These are phyloP conservation scores for Erpobdella octoculata DNA, from an alignment of 2,888 invertebrate species.

Conservation along the genomic window DNA sequence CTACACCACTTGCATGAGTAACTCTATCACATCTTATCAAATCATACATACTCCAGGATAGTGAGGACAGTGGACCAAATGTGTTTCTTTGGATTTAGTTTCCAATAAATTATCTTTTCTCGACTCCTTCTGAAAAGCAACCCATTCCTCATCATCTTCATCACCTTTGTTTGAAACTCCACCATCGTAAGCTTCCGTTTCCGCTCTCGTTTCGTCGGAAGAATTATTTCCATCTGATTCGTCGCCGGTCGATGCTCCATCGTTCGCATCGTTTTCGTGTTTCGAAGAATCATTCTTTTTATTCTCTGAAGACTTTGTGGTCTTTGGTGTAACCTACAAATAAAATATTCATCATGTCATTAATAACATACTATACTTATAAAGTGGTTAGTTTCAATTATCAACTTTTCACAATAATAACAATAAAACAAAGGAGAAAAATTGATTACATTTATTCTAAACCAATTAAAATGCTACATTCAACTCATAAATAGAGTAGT, in stretches of 20 bases:
- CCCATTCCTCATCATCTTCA: slow-evolving; percentile 81
- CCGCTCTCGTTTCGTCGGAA: neutral
- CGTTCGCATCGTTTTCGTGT: neutral
- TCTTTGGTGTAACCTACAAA: neutral
- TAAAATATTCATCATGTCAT: no score
- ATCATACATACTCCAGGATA: slow-evolving; percentile 68
- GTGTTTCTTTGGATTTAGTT: slow-evolving; percentile 84
- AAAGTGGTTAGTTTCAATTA: no score
- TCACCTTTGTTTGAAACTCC: slow-evolving; percentile 29
- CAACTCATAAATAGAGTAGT: no score
- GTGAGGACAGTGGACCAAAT: slow-evolving; percentile 91
- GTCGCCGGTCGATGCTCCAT: slow-evolving; percentile 8
- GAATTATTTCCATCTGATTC: slow-evolving; percentile 18
- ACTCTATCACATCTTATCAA: neutral
- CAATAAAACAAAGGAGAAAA: no score
- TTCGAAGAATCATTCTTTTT: slow-evolving; percentile 8
- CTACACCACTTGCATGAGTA: neutral
- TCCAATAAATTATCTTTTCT: slow-evolving; percentile 71
- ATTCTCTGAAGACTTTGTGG: neutral
- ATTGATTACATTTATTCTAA: no score
- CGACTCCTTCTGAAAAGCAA: slow-evolving; percentile 78
- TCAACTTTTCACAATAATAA: no score
- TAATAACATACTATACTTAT: no score
- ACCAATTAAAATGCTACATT: no score
- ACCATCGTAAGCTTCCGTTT: slow-evolving; percentile 24